Evolutionary conservation across 2,888 invertebrate genomes (phyloP).

Genomic region (Apodemia mormo): DNA sequence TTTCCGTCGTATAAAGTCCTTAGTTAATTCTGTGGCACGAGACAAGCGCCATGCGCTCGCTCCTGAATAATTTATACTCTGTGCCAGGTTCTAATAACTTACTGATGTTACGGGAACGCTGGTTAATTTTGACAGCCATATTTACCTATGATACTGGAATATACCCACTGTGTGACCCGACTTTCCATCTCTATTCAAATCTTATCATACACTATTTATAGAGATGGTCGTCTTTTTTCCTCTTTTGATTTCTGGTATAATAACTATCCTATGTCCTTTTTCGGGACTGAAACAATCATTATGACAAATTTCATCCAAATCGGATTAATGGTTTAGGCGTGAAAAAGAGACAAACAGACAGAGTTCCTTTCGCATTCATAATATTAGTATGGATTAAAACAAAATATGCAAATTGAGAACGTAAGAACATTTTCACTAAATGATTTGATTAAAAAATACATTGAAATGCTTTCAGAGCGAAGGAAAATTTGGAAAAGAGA

Average conservation of each 20-base stretch:
- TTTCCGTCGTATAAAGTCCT: background rate
- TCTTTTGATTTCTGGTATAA: too few relatives aligned
- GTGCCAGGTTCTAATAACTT: background rate
- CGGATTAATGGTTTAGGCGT: too few relatives aligned
- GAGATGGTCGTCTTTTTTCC: too few relatives aligned
- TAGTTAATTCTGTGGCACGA: background rate
- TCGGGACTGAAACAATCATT: too few relatives aligned
- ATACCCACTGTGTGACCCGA: background rate
- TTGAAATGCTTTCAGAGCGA: background rate
- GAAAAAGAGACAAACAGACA: too few relatives aligned
- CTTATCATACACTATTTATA: too few relatives aligned
- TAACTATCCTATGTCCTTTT: too few relatives aligned
- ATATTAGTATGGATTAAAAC: too few relatives aligned
- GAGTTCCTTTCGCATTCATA: too few relatives aligned
- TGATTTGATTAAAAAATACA: slow-evolving; percentile 9
- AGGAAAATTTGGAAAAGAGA: background rate
- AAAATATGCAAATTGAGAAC: too few relatives aligned
- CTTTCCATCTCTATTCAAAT: too few relatives aligned
- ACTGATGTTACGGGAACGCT: background rate
- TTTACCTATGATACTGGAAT: background rate
- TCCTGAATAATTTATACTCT: slow-evolving; percentile 4
- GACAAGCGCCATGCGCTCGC: background rate
- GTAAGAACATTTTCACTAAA: background rate
- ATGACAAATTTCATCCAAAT: too few relatives aligned
- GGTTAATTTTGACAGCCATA: background rate